A percentile compares a stretch with the other conserved stretches of the same genome.
These are phyloP conservation scores for Lateolabrax maculatus DNA, from an alignment of 2,797 vertebrate species.

Conservation along the genomic window DNA sequence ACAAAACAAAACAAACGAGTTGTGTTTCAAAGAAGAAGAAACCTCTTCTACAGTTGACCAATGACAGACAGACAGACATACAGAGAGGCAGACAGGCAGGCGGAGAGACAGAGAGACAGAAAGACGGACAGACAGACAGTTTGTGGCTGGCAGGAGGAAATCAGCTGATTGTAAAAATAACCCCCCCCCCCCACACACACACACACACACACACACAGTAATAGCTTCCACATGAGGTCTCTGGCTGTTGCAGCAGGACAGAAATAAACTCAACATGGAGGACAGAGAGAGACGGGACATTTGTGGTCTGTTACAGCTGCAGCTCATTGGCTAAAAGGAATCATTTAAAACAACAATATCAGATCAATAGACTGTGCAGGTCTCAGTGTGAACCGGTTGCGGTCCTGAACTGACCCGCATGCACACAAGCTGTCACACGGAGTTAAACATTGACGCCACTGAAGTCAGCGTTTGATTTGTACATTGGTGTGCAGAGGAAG, in stretches of 20 bases:
- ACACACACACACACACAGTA: slow-evolving; percentile 13
- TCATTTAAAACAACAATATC: slow-evolving; percentile 2
- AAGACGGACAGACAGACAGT: too few relatives aligned
- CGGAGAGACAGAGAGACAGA: too few relatives aligned
- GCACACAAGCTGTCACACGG: too few relatives aligned
- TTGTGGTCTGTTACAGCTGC: slow-evolving; percentile 18
- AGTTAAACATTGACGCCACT: too few relatives aligned
- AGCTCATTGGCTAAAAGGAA: slow-evolving; percentile 22
- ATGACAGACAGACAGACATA: not conserved
- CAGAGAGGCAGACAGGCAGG: too few relatives aligned
- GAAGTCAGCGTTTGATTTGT: too few relatives aligned
- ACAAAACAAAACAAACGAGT: not conserved
- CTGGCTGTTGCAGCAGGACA: slow-evolving; percentile 17
- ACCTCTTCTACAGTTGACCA: too few relatives aligned
- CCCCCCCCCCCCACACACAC: slow-evolving; percentile 5
- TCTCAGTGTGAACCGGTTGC: too few relatives aligned
- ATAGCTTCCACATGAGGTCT: slow-evolving; percentile 53
- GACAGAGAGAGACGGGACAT: not conserved
- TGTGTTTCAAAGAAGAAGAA: too few relatives aligned
- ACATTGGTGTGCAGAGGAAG: too few relatives aligned
- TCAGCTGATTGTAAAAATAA: slow-evolving; percentile 25
- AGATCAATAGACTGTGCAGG: slow-evolving; percentile 1
- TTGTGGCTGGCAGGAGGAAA: too few relatives aligned
- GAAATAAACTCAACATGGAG: slow-evolving; percentile 41
- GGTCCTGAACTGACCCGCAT: too few relatives aligned